Conservation (phyloP, 2,113 vertebrate genomes). For the Chloroceryle aenea region DNA sequence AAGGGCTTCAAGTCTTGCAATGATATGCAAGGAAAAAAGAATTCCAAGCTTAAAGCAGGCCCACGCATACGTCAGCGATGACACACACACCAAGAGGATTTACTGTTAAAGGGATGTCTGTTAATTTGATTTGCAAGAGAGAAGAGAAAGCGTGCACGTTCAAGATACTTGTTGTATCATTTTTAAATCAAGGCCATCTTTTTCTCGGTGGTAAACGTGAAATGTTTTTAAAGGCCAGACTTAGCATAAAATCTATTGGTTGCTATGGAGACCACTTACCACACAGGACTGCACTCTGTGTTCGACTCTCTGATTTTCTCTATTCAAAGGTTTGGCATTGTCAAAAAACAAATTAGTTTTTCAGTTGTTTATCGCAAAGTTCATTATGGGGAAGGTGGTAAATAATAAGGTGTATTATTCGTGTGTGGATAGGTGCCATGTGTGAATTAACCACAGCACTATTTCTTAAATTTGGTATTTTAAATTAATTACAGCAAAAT, state of each 20-base stretch:
- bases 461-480: conserved; percentile 65
- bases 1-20: conserved; percentile 26
- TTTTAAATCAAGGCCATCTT: conserved; percentile 88
- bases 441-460: conserved; percentile 57
- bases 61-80: conserved; percentile 57
- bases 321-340: conserved; percentile 83
- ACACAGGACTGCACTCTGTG: conserved; percentile 83
- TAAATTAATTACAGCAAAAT: conserved; percentile 77
- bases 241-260: conserved; percentile 90
- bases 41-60: conserved; percentile 14
- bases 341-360: conserved; percentile 84
- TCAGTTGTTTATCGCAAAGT: conserved; percentile 81
- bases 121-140: conserved; percentile 80
- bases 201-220: conserved; percentile 86
- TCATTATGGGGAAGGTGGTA: conserved; percentile 77
- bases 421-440: conserved; percentile 8
- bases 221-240: conserved; percentile 89
- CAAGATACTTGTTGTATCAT: conserved; percentile 82
- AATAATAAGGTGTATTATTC: conserved; percentile 68
- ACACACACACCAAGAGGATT: conserved; percentile 53
- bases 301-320: conserved; percentile 83
- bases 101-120: conserved; percentile 55
- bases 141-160: conserved; percentile 72
- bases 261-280: conserved; percentile 87
- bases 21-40: conserved; percentile 47